phyloP scores from a whole-genome alignment of 2,888 invertebrate genomes.

The Eupithecia subumbrata region DNA sequence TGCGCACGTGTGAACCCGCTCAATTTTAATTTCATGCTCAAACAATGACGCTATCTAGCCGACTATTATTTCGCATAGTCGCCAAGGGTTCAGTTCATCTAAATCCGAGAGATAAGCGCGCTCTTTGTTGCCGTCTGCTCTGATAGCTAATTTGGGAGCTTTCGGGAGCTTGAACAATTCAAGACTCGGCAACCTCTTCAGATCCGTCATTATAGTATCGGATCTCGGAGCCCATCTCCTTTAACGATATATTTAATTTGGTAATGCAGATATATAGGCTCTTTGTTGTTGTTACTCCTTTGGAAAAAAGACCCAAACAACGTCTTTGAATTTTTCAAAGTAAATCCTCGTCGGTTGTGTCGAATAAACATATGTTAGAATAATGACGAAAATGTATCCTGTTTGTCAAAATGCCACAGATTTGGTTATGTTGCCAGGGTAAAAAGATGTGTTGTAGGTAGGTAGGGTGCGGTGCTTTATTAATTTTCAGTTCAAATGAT shows the following conservation, averaged over 20 bases:
- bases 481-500: conserved; percentile 59
- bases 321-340: background rate
- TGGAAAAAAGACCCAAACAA: background rate
- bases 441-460: too few relatives aligned
- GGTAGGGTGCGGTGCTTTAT: background rate
- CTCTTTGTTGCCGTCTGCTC: conserved; percentile 76
- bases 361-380: background rate
- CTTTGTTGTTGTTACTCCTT: conserved; percentile 36
- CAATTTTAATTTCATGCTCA: conserved; percentile 85
- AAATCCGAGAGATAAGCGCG: conserved; percentile 80
- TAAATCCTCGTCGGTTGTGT: background rate
- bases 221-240: conserved; percentile 62
- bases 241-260: conserved; percentile 72
- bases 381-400: background rate
- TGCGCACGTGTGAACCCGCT: conserved; percentile 83
- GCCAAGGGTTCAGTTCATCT: conserved; percentile 81
- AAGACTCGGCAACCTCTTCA: conserved; percentile 58
- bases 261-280: conserved; percentile 53
- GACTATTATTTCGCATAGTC: conserved; percentile 82
- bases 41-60: conserved; percentile 83
- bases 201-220: conserved; percentile 71
- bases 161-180: conserved; percentile 37
- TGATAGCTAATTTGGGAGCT: conserved; percentile 76
- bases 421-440: background rate
- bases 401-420: background rate